These are phyloP conservation scores for Zaprionus davidi DNA, from an alignment of 1,140 invertebrate genomes.

Conservation along the genomic window DNA sequence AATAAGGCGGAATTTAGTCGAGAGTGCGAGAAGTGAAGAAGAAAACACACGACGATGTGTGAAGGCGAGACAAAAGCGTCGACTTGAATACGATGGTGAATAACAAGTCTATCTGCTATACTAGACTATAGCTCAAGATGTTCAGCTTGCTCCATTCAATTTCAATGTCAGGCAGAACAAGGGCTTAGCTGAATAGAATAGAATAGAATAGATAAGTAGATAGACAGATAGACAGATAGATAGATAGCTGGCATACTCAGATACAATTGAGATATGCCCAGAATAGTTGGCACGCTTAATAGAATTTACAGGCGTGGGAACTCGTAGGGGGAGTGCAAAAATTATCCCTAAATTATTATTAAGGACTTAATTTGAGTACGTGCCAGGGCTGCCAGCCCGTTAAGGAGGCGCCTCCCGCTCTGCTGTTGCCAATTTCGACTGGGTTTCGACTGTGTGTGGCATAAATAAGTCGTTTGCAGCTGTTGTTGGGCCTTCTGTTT, in stretches of 20 bases:
- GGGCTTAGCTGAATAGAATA: constrained; percentile 39
- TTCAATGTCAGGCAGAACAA: neutral
- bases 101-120: neutral
- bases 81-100: neutral
- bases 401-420: neutral
- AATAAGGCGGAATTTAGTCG: constrained; percentile 63
- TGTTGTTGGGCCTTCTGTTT: constrained; percentile 70
- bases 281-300: neutral
- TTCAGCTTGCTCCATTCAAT: neutral
- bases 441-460: constrained; percentile 27
- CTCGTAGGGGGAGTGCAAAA: neutral
- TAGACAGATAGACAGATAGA: neutral
- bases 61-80: neutral
- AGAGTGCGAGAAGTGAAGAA: constrained; percentile 62
- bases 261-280: neutral
- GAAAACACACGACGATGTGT: constrained; percentile 65
- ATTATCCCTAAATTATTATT: constrained; percentile 54
- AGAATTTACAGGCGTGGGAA: constrained; percentile 1
- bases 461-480: constrained; percentile 80
- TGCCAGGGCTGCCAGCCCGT: constrained; percentile 12
- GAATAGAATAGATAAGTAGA: neutral
- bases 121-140: neutral
- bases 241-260: neutral
- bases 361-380: constrained; percentile 53
- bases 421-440: no score